Conservation (phyloP, 2,888 invertebrate genomes). For the Pyrocoelia pectoralis region DNA sequence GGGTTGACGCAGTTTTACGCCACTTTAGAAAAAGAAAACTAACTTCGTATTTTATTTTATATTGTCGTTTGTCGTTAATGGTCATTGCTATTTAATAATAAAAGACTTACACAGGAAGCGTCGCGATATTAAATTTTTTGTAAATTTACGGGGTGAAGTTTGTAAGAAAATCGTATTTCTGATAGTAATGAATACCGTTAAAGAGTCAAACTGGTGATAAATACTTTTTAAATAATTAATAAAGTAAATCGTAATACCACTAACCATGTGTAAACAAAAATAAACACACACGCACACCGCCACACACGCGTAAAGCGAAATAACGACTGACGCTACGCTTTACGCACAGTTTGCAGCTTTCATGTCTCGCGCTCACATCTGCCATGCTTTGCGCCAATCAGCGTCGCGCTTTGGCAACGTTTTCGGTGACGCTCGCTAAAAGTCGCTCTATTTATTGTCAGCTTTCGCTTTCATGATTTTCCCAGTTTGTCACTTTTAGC, state of each 20-base stretch:
- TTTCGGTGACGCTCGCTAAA: constrained; percentile 32
- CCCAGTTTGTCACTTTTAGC: constrained; percentile 35
- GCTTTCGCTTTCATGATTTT: constrained; percentile 36
- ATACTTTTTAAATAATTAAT: neutral
- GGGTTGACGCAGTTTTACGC: neutral
- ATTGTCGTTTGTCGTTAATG: neutral
- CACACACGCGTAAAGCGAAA: constrained; percentile 58
- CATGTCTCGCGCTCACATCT: constrained; percentile 58
- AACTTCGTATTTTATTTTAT: neutral
- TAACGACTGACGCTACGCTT: constrained; percentile 56
- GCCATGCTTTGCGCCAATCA: constrained; percentile 58
- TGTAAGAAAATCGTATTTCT: neutral
- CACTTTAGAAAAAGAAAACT: neutral
- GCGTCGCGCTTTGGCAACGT: constrained; percentile 35
- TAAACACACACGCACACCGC: constrained; percentile 58
- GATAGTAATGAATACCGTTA: neutral
- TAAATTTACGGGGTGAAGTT: neutral
- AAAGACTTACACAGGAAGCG: constrained; percentile 7
- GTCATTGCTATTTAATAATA: neutral
- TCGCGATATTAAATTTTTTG: constrained; percentile 7
- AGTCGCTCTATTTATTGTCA: constrained; percentile 34
- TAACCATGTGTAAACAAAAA: constrained; percentile 60
- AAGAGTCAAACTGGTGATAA: neutral
- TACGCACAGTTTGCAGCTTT: constrained; percentile 58
- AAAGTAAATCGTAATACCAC: constrained; percentile 43